Evolutionary conservation across 2,797 vertebrate species (phyloP).

Genomic region (Remorina albescens): DNA sequence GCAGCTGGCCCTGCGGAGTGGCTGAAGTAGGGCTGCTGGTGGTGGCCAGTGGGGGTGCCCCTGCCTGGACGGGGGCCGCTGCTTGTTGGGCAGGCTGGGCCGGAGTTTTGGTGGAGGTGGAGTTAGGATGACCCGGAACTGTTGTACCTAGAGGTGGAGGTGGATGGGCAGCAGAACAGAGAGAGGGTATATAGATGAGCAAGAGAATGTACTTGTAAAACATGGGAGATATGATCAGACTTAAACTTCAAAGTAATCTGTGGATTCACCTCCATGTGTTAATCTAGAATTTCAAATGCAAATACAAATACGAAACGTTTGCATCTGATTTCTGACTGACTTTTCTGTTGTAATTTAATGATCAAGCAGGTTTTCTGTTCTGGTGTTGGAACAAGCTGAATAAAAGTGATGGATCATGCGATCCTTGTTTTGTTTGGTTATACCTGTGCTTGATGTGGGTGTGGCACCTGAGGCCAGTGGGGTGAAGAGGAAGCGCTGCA

Average conservation of each 20-base stretch:
- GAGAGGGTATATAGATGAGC: not conserved
- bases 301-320: too few species aligned
- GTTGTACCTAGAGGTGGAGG: conserved; percentile 56
- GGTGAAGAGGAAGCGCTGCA: conserved; percentile 97
- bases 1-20: conserved; percentile 88
- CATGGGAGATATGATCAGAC: not conserved
- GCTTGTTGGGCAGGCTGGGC: conserved; percentile 81
- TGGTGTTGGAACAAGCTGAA: not conserved
- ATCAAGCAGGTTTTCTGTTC: not conserved
- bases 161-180: not conserved
- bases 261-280: not conserved
- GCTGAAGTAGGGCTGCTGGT: conserved; percentile 80
- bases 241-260: not conserved
- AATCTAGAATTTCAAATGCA: not conserved
- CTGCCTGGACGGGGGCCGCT: conserved; percentile 81
- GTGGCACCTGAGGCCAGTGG: conserved; percentile 86
- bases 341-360: not conserved
- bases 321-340: not conserved
- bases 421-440: not conserved
- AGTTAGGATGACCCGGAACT: conserved; percentile 67
- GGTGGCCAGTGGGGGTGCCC: conserved; percentile 79
- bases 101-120: conserved; percentile 80
- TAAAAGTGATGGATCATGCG: not conserved
- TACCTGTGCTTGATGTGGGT: conserved; percentile 88
- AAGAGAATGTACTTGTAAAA: not conserved